A percentile compares a stretch with the other conserved stretches of the same genome.
phyloP scores from a whole-genome alignment of 2,113 vertebrate genomes.

The Anser brachyrhynchus region DNA sequence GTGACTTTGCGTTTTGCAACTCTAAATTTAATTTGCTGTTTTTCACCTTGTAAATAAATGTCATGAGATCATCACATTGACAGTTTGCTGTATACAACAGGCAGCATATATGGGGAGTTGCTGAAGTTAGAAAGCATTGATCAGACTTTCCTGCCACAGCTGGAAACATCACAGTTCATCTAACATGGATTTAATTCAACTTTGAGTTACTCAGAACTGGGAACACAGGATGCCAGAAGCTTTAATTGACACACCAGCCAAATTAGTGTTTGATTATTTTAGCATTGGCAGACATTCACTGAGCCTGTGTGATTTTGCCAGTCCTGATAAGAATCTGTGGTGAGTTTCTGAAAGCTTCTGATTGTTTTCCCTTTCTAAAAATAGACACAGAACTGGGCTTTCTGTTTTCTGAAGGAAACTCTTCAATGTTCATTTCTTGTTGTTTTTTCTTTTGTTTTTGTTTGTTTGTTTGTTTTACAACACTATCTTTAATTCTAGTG shows the following conservation, averaged over 20 bases:
- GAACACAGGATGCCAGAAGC: background rate
- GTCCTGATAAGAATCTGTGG: background rate
- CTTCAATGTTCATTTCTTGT: background rate
- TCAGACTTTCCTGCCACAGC: background rate
- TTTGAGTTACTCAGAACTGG: background rate
- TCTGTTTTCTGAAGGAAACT: background rate
- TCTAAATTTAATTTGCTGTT: background rate
- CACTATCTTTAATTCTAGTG: background rate
- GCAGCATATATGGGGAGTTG: background rate
- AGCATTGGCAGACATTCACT: background rate
- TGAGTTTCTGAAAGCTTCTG: background rate
- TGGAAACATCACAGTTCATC: background rate
- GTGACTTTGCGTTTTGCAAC: background rate
- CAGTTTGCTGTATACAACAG: background rate
- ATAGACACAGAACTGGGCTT: background rate
- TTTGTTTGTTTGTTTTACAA: background rate
- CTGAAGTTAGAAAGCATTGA: background rate
- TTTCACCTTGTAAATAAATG: background rate
- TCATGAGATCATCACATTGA: background rate
- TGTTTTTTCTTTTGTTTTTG: background rate
- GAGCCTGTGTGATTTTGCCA: background rate
- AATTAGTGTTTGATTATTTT: background rate
- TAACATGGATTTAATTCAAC: background rate
- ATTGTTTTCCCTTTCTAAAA: background rate
- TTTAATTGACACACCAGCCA: background rate